phyloP scores from a whole-genome alignment of 2,113 vertebrate genomes.

The Corythornis vintsioides region DNA sequence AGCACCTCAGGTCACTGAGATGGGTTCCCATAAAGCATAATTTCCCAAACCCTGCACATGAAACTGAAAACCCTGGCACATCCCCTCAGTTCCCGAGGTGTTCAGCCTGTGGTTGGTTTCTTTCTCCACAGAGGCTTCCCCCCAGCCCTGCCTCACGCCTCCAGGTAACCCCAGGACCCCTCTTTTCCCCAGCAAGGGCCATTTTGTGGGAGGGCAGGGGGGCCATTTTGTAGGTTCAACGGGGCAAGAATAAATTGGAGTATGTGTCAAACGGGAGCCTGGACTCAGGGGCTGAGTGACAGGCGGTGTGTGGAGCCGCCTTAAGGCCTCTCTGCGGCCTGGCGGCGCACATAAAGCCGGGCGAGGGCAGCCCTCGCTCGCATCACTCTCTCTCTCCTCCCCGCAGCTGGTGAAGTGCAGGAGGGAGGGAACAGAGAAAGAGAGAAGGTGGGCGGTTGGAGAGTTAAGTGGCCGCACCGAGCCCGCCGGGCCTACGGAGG shows the following conservation, averaged over 20 bases:
- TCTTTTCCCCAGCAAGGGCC: not conserved
- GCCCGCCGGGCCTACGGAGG: not conserved
- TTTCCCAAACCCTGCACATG: not conserved
- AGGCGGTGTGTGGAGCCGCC: rapidly evolving
- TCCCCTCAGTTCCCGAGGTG: rapidly evolving
- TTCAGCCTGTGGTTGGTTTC: rapidly evolving
- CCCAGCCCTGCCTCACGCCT: not conserved
- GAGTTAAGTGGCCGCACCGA: not conserved
- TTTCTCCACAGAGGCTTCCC: rapidly evolving
- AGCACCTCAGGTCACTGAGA: not conserved
- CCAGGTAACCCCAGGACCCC: rapidly evolving
- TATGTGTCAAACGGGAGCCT: rapidly evolving
- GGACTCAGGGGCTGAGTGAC: rapidly evolving
- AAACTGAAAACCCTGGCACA: not conserved
- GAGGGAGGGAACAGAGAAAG: no score
- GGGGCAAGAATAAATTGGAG: not conserved
- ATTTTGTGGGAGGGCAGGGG: constrained; percentile 57
- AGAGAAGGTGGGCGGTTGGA: no score
- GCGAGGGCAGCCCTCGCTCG: rapidly evolving
- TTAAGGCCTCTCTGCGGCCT: rapidly evolving
- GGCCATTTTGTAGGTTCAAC: constrained; percentile 45
- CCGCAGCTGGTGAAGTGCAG: not conserved
- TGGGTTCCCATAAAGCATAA: not conserved
- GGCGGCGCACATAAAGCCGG: rapidly evolving
- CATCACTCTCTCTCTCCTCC: not conserved